Conservation (phyloP, 1,140 invertebrate species). For the Melitaea cinxia region DNA sequence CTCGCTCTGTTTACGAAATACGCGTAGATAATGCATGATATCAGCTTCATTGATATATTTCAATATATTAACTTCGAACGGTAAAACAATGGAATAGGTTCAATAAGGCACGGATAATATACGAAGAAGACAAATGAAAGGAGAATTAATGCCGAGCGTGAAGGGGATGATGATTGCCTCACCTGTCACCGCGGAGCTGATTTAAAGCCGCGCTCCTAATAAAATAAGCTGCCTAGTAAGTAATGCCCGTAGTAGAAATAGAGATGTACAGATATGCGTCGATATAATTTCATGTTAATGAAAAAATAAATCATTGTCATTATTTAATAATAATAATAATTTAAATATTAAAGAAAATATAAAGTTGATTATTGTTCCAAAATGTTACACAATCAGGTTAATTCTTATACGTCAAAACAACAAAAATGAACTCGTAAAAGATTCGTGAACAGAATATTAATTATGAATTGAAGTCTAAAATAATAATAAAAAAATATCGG, state of each 20-base stretch:
- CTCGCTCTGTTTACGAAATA: slow-evolving; percentile 52
- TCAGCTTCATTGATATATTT: slow-evolving; percentile 35
- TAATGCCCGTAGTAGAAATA: slow-evolving; percentile 38
- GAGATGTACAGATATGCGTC: neutral
- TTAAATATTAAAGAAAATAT: too few relatives aligned
- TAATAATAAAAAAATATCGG: neutral
- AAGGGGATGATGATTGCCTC: slow-evolving; percentile 50
- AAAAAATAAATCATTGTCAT: too few relatives aligned
- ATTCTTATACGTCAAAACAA: too few relatives aligned
- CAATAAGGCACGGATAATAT: slow-evolving; percentile 16
- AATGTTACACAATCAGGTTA: too few relatives aligned
- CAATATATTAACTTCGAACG: slow-evolving; percentile 14
- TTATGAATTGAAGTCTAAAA: too few relatives aligned
- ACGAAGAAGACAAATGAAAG: slow-evolving; percentile 44
- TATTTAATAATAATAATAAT: too few relatives aligned
- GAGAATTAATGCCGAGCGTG: slow-evolving; percentile 52
- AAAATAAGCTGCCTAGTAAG: slow-evolving; percentile 65
- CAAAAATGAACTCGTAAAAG: too few relatives aligned
- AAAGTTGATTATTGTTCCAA: too few relatives aligned
- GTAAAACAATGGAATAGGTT: neutral
- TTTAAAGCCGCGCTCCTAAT: slow-evolving; percentile 60
- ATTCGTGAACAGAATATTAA: too few relatives aligned
- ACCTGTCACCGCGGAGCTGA: slow-evolving; percentile 55
- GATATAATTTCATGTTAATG: neutral
- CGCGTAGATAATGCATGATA: slow-evolving; percentile 33